Base-by-base conservation (phyloP, 2,113 vertebrate genomes). In the Malaclemys terrapin region DNA sequence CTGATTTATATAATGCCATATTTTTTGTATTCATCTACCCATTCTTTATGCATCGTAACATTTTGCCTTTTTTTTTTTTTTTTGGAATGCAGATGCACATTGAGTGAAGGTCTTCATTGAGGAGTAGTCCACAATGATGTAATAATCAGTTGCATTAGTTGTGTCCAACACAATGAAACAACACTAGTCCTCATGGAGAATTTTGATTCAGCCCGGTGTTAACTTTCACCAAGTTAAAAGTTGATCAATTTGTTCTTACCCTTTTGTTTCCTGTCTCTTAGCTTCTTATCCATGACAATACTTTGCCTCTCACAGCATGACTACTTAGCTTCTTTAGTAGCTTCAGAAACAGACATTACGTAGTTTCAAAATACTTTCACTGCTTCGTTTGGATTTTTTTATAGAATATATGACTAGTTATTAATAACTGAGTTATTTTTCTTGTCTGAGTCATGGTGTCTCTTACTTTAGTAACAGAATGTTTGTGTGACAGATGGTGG, bases 381-480 rank as follows among this genome's bases (percentile, higher is more conserved):
- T 45, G 24, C 72, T 78, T 78, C 14, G 12, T 47, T 14, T 78
- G 75, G 72, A 79, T 92, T 92, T 96, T 84, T 90, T 86, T 59
- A 95, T 89, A 78, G 57, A 82, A 82, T 47, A 92, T 93, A 59
- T 90, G 2, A 45, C 31, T 91, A 20, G n/a, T 56, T 93, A 88
- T 91, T 69, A 95, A 82, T 87, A 89, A 95, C 72, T 2, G 42
- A 92, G 72, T 84, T 84, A 59, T 78, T 94, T 95, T 89, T 5
- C 49, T 35, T 93, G 56, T 82, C 52, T 93, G 89, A 95, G 90
- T 95, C 62, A 94, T 38, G 27, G 3, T 82, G n/a, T 75, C 52
- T 93, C 42, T 76, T 91, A 84, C 31, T 87, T 93, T 8, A 52
- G 9, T 53, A 86, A 84, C 76, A 35, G 80, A 89, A 84, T 53